Conservation (phyloP, 2,888 invertebrate genomes). For the Drosophila planitibia region DNA sequence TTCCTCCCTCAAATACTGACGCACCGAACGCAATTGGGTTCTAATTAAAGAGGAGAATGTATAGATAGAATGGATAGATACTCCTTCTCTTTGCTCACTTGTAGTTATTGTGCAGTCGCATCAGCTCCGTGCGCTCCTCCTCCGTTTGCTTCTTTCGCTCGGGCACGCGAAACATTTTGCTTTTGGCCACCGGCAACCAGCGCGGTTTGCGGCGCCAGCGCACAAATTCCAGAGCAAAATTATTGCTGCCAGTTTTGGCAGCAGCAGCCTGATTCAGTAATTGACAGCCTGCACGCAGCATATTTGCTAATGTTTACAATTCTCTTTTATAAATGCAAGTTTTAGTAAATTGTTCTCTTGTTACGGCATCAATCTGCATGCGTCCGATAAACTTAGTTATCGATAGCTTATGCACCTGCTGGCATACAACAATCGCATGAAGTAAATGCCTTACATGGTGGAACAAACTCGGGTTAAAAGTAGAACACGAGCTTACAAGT, state of each 20-base stretch:
- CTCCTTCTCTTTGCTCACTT: conserved; percentile 79
- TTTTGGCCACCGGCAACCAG: conserved; percentile 92
- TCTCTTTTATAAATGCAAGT: conserved; percentile 23
- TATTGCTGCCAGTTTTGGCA: conserved; percentile 75
- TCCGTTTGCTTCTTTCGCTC: conserved; percentile 87
- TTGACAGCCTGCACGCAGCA: conserved; percentile 72
- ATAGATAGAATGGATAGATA: neutral
- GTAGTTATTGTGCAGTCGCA: conserved; percentile 90
- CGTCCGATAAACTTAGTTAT: conserved; percentile 27
- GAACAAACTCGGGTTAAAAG: too few species aligned
- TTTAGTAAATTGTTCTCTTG: conserved; percentile 13
- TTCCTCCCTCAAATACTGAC: conserved; percentile 87
- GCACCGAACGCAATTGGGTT: conserved; percentile 87
- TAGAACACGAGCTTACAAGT: neutral
- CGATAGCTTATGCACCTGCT: conserved; percentile 6
- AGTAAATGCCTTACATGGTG: neutral
- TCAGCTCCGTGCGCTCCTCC: conserved; percentile 89
- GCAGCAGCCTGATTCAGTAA: conserved; percentile 66
- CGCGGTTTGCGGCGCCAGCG: conserved; percentile 90
- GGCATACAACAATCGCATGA: too few species aligned
- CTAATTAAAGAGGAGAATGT: conserved; percentile 47
- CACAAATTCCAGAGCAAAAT: conserved; percentile 84
- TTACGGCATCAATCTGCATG: conserved; percentile 51
- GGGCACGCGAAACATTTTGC: conserved; percentile 91
- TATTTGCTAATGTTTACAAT: conserved; percentile 28